Percentiles rank a stretch among this genome's conserved stretches.
Conservation (phyloP, 2,113 vertebrate genomes). For the Sakesphorus luctuosus region DNA sequence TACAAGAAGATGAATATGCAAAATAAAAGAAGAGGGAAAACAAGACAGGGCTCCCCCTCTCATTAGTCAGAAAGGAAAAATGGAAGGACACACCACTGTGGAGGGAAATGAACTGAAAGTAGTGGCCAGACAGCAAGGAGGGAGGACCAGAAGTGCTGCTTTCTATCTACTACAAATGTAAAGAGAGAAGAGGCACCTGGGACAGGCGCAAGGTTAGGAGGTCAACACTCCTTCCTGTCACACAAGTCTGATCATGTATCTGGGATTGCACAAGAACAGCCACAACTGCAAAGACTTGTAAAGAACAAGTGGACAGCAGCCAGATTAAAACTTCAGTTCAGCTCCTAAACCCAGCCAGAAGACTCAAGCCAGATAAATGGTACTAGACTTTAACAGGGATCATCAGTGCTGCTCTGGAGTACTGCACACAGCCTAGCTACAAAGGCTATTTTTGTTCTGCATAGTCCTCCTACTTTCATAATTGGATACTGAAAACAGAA, state of each 20-base stretch:
- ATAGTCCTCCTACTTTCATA: not conserved
- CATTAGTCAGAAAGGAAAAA: not conserved
- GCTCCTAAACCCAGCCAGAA: not conserved
- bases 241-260: not conserved
- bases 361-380: not conserved
- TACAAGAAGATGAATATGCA: not conserved
- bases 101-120: not conserved
- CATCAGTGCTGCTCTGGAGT: not conserved
- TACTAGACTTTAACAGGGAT: accelerated
- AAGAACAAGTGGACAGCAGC: not conserved
- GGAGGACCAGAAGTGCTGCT: not conserved
- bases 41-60: accelerated
- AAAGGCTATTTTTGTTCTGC: not conserved
- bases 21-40: not conserved
- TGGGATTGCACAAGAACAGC: not conserved
- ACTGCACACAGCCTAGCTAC: not conserved
- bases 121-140: not conserved
- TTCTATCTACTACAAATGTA: not conserved
- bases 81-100: not conserved
- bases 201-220: not conserved
- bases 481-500: not conserved
- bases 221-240: not conserved
- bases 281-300: not conserved
- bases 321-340: not conserved
- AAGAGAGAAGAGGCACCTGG: not conserved